Evolutionary conservation across 64 coral and sea anemone genomes (phyloP).

Genomic region (Montipora sp.): DNA sequence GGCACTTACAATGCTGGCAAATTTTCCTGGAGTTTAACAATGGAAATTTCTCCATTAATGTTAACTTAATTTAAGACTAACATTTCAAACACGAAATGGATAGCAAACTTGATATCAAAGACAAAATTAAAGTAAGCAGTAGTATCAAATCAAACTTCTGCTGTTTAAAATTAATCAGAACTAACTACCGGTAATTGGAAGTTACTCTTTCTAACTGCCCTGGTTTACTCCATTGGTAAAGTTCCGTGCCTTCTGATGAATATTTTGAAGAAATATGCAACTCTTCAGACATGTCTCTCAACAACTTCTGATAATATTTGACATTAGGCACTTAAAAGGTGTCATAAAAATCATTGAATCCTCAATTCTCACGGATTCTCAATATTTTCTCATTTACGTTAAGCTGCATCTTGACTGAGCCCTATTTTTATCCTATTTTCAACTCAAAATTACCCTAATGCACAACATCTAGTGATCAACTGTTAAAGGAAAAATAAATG

Average conservation of each 20-base stretch:
- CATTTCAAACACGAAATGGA: no score
- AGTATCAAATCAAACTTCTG: no score
- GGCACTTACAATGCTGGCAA: constrained; percentile 97
- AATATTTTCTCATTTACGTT: neutral
- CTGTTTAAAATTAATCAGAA: neutral
- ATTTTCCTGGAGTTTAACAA: constrained; percentile 83
- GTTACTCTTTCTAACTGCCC: neutral
- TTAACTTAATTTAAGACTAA: no score
- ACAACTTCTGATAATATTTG: neutral
- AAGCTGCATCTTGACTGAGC: neutral
- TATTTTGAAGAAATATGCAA: no score
- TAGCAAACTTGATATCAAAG: no score
- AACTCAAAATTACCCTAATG: constrained; percentile 8
- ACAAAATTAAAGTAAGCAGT: no score
- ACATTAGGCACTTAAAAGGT: neutral
- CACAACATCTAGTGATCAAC: constrained; percentile 14
- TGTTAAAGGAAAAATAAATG: constrained; percentile 14
- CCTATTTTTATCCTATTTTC: neutral
- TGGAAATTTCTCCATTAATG: neutral
- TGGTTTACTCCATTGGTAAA: neutral
- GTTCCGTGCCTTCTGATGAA: neutral
- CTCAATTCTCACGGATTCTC: neutral
- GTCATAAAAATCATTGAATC: neutral
- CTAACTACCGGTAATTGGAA: neutral
- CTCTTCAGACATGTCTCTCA: neutral